Percentiles rank a stretch among this genome's conserved stretches.
These are phyloP conservation scores for Andricus quercusramuli DNA, from an alignment of 2,888 invertebrate genomes.

Conservation along the genomic window DNA sequence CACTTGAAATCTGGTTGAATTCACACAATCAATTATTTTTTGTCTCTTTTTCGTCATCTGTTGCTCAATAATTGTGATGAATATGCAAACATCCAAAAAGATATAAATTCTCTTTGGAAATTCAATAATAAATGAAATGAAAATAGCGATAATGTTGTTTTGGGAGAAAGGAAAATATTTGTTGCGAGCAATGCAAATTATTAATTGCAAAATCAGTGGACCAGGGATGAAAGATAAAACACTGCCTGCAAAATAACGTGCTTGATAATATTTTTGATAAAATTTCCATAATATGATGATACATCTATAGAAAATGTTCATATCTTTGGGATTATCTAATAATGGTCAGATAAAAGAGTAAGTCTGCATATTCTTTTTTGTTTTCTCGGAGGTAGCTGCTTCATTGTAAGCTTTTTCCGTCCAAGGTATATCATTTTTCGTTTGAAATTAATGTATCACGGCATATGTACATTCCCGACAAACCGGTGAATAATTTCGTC, in stretches of 20 bases:
- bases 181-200: background rate
- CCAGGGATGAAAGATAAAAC: background rate
- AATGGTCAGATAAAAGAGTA: background rate
- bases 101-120: background rate
- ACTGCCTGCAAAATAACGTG: background rate
- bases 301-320: background rate
- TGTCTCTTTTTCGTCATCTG: too few species aligned
- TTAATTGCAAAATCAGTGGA: background rate
- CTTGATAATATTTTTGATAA: background rate
- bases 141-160: background rate
- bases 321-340: background rate
- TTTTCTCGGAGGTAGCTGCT: background rate
- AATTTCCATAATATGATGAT: background rate
- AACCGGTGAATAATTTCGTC: conserved; percentile 20
- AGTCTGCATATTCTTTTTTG: background rate
- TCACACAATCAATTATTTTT: too few species aligned
- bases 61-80: background rate
- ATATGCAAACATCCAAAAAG: background rate
- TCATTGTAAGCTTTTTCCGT: conserved; percentile 3
- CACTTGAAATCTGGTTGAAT: too few species aligned
- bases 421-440: background rate
- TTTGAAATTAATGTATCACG: conserved; percentile 33
- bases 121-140: background rate
- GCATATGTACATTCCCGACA: conserved; percentile 22
- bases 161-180: background rate